Conservation (phyloP, 92 coral and sea anemone species). For the Actinernus sp. region DNA sequence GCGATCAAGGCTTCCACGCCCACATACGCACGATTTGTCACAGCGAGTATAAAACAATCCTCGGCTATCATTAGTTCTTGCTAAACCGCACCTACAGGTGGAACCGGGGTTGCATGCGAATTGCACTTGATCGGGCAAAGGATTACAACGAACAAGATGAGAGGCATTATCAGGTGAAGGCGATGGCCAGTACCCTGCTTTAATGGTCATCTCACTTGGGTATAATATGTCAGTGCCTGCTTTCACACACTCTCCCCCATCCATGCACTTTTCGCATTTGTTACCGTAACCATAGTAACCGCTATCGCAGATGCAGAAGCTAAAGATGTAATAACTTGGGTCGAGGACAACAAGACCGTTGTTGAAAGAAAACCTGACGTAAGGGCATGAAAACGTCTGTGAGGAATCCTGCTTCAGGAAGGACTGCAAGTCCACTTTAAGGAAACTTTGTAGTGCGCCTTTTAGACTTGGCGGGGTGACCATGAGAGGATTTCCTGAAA, state of each 20-base stretch:
- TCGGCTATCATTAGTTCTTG: not conserved
- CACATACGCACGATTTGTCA: constrained; percentile 32
- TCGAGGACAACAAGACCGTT: constrained; percentile 71
- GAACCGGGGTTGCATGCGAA: constrained; percentile 69
- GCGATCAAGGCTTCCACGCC: constrained; percentile 57
- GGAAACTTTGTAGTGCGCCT: constrained; percentile 59
- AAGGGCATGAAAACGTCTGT: constrained; percentile 66
- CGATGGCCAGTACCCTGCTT: constrained; percentile 79
- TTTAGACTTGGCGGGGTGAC: constrained; percentile 2
- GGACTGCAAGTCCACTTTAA: constrained; percentile 53
- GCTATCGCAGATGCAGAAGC: constrained; percentile 61
- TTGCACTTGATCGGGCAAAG: not conserved
- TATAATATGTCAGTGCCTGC: constrained; percentile 19
- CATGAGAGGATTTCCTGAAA: constrained; percentile 59
- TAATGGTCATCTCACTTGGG: constrained; percentile 55
- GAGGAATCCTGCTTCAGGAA: constrained; percentile 14
- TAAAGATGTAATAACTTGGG: constrained; percentile 50
- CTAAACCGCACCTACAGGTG: constrained; percentile 35
- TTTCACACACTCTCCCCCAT: constrained; percentile 55
- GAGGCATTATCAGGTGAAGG: constrained; percentile 60
- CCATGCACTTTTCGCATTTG: constrained; percentile 63
- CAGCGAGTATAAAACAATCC: constrained; percentile 41
- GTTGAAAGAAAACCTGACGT: constrained; percentile 42
- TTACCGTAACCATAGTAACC: constrained; percentile 68
- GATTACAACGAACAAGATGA: constrained; percentile 60